These are phyloP conservation scores for Chrysotoxum bicinctum DNA, from an alignment of 2,888 invertebrate species.

Conservation along the genomic window DNA sequence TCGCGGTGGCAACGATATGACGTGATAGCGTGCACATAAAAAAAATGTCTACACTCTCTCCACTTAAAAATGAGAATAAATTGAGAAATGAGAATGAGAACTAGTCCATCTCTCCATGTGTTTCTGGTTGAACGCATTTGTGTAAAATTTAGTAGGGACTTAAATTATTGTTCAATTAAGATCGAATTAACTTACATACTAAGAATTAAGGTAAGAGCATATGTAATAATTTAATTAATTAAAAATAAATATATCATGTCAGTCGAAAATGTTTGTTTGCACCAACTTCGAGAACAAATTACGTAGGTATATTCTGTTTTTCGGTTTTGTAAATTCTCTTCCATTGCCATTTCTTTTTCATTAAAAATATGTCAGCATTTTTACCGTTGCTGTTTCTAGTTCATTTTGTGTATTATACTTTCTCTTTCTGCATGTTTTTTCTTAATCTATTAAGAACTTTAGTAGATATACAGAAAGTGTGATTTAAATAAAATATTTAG, in stretches of 20 bases:
- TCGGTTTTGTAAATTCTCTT: neutral
- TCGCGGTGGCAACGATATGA: neutral
- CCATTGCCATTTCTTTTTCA: neutral
- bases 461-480: neutral
- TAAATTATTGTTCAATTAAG: neutral
- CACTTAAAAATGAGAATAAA: neutral
- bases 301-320: neutral
- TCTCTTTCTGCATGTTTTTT: neutral
- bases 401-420: neutral
- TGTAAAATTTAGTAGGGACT: neutral
- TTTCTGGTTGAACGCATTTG: neutral
- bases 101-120: neutral
- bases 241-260: neutral
- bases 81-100: neutral
- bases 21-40: neutral
- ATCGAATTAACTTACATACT: neutral
- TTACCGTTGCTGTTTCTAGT: neutral
- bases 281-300: neutral
- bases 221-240: neutral
- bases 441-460: too few relatives aligned
- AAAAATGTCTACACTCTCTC: conserved; percentile 8
- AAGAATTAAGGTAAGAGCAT: neutral
- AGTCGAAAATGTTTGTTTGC: neutral
- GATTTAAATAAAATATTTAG: too few relatives aligned
- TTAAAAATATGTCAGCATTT: neutral